Evolutionary conservation across 2,113 vertebrate species (phyloP), one percentile per base, ranked within the genome.

Genomic region (Aviceda subcristata): DNA sequence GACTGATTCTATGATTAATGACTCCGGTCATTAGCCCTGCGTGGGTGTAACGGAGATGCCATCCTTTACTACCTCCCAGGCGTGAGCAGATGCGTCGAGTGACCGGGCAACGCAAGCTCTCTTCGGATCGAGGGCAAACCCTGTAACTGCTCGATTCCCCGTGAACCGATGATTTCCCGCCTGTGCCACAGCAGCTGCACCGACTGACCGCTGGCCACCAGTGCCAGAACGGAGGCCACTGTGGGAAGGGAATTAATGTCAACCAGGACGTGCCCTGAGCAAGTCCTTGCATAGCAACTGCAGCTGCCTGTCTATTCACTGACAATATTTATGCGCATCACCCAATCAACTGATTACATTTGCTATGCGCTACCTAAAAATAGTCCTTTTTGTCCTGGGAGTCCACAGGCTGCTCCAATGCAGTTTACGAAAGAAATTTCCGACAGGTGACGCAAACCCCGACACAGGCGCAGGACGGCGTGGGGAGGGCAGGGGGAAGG

Each of bases 401-500:
- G 27, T 2, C 19, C n/a, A 21, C 0, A 4, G 51, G 46, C 59
- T 60, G 56, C 93, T 71, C 46, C 68, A 17, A 3, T 0, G 2
- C 10, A 6, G 12, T 6, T 18, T 8, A 26, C 2, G 10, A 18
- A 27, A n/a, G 8, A 5, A 3, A 15, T 41, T 41, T 24, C 13
- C 15, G 5, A 4, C 2, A 4, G 22, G 38, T 0, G 45, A 51
- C 0, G 7, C 64, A 27, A 19, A n/a, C 8, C 7, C 14, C 1
- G 3, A 3, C 7, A 0, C 2, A 4, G 0, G 3, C 7, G 13
- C 32, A 7, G 51, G 16, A 7, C 19, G 16, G 12, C 1, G 1
- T 2, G 26, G 53, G 36, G 2, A 11, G 16, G 16, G 60, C 16
- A 18, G 34, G 26, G 20, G 3, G 15, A 11, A 12, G 13, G 43